Conservation (phyloP, 2,888 invertebrate genomes). For the Dolomedes plantarius region DNA sequence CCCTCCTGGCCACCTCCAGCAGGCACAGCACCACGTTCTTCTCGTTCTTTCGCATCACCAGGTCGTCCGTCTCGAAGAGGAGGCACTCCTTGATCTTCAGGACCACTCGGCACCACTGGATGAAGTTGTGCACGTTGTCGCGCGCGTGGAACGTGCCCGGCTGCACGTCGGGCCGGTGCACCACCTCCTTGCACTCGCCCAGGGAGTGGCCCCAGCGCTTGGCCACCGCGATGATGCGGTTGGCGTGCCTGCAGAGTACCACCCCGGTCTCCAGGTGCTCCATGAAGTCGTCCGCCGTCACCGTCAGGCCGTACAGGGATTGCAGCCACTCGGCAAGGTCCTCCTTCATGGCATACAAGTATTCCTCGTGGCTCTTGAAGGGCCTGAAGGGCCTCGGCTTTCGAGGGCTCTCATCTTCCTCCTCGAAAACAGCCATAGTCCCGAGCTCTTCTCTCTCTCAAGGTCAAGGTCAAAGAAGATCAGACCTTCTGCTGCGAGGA, state of each 20-base stretch:
- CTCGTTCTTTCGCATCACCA: constrained; percentile 96
- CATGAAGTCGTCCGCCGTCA: constrained; percentile 93
- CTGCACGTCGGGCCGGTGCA: constrained; percentile 89
- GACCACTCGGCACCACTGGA: constrained; percentile 87
- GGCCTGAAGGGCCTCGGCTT: constrained; percentile 79
- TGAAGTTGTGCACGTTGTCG: constrained; percentile 97
- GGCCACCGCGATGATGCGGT: constrained; percentile 90
- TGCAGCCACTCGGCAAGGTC: constrained; percentile 98
- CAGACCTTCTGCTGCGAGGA: no score
- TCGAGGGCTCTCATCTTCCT: constrained; percentile 31
- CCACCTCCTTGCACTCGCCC: constrained; percentile 78
- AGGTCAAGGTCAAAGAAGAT: neutral
- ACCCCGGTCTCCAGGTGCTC: constrained; percentile 95
- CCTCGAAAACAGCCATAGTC: constrained; percentile 66
- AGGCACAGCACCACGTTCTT: constrained; percentile 96
- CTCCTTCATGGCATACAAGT: constrained; percentile 97
- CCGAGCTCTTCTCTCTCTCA: neutral
- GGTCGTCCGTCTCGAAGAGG: constrained; percentile 96
- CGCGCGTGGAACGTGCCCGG: constrained; percentile 81
- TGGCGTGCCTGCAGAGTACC: constrained; percentile 94
- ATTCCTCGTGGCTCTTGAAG: constrained; percentile 96
- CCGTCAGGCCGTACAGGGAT: constrained; percentile 89
- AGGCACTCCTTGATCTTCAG: constrained; percentile 92
- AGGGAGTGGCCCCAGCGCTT: constrained; percentile 83
- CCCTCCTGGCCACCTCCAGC: constrained; percentile 93